phyloP scores from a whole-genome alignment of 2,888 invertebrate species.

The Nezara viridula region DNA sequence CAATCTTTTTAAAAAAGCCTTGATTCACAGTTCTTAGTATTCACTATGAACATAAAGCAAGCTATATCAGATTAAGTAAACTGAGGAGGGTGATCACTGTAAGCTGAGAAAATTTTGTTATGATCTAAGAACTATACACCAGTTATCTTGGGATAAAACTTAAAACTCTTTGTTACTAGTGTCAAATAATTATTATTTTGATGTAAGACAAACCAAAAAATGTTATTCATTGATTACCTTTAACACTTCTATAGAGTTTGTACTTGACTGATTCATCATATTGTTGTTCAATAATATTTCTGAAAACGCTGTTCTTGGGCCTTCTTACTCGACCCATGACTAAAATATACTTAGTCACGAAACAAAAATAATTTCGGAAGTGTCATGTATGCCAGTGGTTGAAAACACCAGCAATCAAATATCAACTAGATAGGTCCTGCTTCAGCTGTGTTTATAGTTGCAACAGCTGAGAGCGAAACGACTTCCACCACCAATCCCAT shows the following conservation, averaged over 20 bases:
- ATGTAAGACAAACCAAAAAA: not conserved
- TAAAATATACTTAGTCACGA: constrained; percentile 55
- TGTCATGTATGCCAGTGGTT: constrained; percentile 52
- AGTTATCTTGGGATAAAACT: not conserved
- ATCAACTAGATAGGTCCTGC: constrained; percentile 10
- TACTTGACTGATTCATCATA: constrained; percentile 69
- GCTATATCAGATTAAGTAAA: not conserved
- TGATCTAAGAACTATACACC: not conserved
- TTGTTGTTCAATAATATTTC: constrained; percentile 71
- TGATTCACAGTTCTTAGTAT: not conserved
- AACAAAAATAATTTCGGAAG: constrained; percentile 57
- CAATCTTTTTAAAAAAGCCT: not conserved
- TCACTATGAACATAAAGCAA: not conserved
- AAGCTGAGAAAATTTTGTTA: not conserved
- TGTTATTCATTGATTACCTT: constrained; percentile 67
- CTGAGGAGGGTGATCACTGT: not conserved
- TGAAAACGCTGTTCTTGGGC: constrained; percentile 63
- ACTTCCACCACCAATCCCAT: not conserved
- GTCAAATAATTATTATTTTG: not conserved
- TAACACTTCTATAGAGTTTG: constrained; percentile 69
- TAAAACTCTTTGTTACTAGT: not conserved
- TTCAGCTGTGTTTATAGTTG: constrained; percentile 58
- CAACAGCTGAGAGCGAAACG: constrained; percentile 50
- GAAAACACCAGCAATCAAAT: constrained; percentile 54
- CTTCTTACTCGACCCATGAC: constrained; percentile 61